Percentiles rank a stretch among this genome's conserved stretches.
Conservation (phyloP, 2,113 vertebrate species). For the Synchiropus splendidus region DNA sequence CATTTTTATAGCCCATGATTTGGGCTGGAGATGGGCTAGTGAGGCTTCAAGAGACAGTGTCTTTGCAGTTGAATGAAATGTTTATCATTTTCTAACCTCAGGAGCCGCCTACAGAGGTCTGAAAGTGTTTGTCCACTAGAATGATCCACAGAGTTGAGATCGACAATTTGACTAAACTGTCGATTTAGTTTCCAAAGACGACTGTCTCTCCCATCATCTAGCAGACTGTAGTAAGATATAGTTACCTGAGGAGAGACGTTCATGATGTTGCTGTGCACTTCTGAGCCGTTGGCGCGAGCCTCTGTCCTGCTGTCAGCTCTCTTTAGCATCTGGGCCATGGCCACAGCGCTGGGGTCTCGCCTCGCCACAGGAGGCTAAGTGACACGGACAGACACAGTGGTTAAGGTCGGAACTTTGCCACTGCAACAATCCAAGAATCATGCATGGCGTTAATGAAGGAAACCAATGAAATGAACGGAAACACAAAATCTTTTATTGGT, state of each 20-base stretch:
- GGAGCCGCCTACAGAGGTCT: too few relatives aligned
- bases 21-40: too few relatives aligned
- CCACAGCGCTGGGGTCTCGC: conserved; percentile 65
- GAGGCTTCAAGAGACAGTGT: too few relatives aligned
- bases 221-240: neutral
- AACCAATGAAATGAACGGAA: conserved; percentile 2
- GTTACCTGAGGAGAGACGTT: conserved; percentile 55
- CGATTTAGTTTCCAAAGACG: neutral
- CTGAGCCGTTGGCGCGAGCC: conserved; percentile 57
- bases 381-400: conserved; percentile 4
- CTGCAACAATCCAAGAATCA: conserved; percentile 11
- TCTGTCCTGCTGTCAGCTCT: conserved; percentile 43
- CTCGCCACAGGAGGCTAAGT: conserved; percentile 65
- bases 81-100: too few relatives aligned
- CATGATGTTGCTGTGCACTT: conserved; percentile 27
- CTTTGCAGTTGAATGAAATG: too few relatives aligned
- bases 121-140: too few relatives aligned
- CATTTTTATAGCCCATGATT: too few relatives aligned
- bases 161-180: too few relatives aligned
- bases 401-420: neutral
- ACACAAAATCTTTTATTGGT: neutral
- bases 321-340: conserved; percentile 55
- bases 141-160: too few relatives aligned
- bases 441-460: neutral
- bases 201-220: neutral